Percentiles rank a stretch among this genome's conserved stretches.
Evolutionary conservation across 2,888 invertebrate species (phyloP).

Genomic region (Eucera pruinosa): DNA sequence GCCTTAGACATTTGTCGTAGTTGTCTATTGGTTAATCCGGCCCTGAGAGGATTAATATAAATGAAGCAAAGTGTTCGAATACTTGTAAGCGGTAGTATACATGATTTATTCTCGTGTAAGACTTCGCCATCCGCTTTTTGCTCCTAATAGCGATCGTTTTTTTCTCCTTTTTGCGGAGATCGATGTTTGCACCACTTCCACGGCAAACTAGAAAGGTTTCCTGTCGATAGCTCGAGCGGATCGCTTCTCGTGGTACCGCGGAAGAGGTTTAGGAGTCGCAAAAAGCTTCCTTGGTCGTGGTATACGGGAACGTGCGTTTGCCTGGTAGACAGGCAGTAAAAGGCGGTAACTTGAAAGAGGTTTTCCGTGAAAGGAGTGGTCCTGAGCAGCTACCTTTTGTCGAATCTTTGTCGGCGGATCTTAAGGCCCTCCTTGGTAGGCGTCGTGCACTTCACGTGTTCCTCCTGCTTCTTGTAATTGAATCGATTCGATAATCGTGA

Average conservation of each 20-base stretch:
- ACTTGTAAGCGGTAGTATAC: no score
- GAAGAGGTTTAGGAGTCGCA: constrained; percentile 49
- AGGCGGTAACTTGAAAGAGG: constrained; percentile 83
- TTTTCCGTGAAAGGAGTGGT: constrained; percentile 82
- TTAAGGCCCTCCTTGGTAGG: constrained; percentile 37
- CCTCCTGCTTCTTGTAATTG: constrained; percentile 45
- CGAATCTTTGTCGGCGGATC: constrained; percentile 77
- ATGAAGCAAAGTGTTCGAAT: no score
- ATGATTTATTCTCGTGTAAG: no score
- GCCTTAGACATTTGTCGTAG: no score
- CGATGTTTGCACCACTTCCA: constrained; percentile 36
- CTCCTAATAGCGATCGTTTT: background rate
- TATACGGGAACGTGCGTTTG: constrained; percentile 46
- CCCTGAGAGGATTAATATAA: no score
- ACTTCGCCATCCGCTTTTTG: no score
- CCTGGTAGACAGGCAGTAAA: constrained; percentile 71
- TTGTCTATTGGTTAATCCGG: no score
- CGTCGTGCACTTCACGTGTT: constrained; percentile 42
- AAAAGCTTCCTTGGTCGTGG: constrained; percentile 34
- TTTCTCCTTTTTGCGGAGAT: constrained; percentile 8
- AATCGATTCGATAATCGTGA: constrained; percentile 52
- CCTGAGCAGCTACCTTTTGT: constrained; percentile 77
- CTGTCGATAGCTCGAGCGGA: constrained; percentile 22
- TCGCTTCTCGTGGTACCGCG: constrained; percentile 24
- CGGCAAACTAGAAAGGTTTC: constrained; percentile 16